Evolutionary conservation across 2,888 invertebrate genomes (phyloP), one percentile per base, ranked within the genome.

Genomic region (Drosophila kambysellisi): DNA sequence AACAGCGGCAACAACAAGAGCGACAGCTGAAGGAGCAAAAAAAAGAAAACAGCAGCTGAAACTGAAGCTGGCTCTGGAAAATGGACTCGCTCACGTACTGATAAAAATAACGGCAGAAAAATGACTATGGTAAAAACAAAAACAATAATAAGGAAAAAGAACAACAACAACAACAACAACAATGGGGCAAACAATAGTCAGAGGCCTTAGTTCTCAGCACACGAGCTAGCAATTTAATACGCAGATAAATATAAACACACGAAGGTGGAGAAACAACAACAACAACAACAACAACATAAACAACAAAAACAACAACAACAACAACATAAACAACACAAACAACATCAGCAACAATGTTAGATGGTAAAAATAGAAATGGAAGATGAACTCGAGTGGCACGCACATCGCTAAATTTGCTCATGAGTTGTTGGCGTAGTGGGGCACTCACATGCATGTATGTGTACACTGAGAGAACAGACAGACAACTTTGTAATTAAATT

Each of bases 201-300:
- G 63, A 76, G 81, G 56, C 61, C 63, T 61, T 33, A 29, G 78
- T 20, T 61, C 58, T 29, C 51, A 67, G 54, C 84, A 71, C 82
- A 89, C 85, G 79, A 88, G 88, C 71, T 82, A 69, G 86, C 88
- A 84, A 90, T 90, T 84, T 90, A 84, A 88, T 84, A 82, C 87
- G 72, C 73, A 89, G 88, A 89, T 84, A 90, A 89, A 88, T 86
- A 85, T 81, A 88, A 70, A 74, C 81, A 72, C 35, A 62, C 63
- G 17, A 64, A 68, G 61, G 71, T 65, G 62, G 67, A 48, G 65
- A 58, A 56, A 56, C 54, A 39, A 50, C 57, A 30, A 61, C 30
- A 25, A 3, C 9, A n/a, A 6, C 6, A 35, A 20, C 9, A 52
- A 33, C 9, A 9, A 8, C 20, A 9, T n/a, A n/a, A n/a, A 20